Percentiles rank a stretch among this genome's conserved stretches.
phyloP scores from a whole-genome alignment of 2,113 vertebrate species.

The Engraulis encrasicolus region DNA sequence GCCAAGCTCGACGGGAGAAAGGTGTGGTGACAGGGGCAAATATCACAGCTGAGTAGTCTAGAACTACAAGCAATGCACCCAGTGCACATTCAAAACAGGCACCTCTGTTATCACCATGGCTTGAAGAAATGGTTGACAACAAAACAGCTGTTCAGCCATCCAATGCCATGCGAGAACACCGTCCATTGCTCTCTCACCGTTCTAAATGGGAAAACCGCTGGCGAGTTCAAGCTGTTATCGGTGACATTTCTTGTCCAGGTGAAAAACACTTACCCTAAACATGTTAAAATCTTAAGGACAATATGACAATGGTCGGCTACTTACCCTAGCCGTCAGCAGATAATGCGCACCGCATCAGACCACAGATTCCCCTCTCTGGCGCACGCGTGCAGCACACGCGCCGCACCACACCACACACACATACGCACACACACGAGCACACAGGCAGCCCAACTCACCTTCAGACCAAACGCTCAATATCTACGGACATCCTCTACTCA shows the following conservation, averaged over 20 bases:
- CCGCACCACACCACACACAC: too few species aligned
- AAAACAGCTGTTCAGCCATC: not conserved
- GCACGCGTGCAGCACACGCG: too few species aligned
- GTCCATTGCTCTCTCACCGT: not conserved
- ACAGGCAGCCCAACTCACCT: not conserved
- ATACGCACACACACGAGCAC: not conserved
- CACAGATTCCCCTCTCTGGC: not conserved
- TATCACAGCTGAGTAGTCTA: not conserved
- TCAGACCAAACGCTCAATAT: not conserved
- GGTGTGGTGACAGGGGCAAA: not conserved
- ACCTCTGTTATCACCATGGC: not conserved
- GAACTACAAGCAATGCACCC: not conserved
- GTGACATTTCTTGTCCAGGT: not conserved
- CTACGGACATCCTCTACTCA: not conserved
- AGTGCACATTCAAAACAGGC: not conserved
- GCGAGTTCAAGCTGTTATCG: not conserved
- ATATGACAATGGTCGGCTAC: not conserved
- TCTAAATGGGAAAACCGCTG: not conserved
- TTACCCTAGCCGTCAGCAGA: conserved; percentile 5
- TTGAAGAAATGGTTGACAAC: not conserved
- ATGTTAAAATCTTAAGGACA: not conserved
- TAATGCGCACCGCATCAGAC: conserved; percentile 10
- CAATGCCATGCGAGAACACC: not conserved
- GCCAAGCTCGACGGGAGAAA: not conserved
- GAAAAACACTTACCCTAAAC: not conserved